Evolutionary conservation across 2,113 vertebrate genomes (phyloP).

Genomic region (Upupa epops): DNA sequence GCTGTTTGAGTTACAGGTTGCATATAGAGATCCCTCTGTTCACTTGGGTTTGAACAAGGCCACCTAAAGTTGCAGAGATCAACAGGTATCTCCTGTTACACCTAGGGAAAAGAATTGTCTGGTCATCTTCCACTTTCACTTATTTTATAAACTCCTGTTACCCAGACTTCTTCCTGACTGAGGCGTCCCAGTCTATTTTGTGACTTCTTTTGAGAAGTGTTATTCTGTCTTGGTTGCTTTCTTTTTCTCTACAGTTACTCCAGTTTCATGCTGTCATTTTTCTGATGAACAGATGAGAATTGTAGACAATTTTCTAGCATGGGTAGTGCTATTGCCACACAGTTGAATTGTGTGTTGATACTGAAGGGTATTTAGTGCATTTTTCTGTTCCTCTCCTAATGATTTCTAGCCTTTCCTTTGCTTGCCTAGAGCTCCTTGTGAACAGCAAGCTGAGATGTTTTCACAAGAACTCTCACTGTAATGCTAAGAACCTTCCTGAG

Average conservation of each 20-base stretch:
- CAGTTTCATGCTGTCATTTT: background rate
- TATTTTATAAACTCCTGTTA: background rate
- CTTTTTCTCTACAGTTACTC: background rate
- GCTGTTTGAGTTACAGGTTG: background rate
- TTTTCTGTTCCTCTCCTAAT: background rate
- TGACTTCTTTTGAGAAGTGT: background rate
- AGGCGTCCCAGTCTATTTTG: background rate
- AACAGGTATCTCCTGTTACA: background rate
- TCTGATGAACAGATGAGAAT: background rate
- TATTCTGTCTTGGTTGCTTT: background rate
- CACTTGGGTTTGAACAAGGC: background rate
- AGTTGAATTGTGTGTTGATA: background rate
- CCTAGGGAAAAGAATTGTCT: background rate
- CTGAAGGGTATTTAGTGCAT: background rate
- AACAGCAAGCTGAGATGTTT: background rate
- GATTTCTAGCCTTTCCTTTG: background rate
- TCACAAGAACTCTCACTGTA: background rate
- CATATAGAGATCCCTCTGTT: background rate
- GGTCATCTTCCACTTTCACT: background rate
- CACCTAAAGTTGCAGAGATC: background rate
- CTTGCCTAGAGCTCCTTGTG: background rate
- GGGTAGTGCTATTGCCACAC: background rate
- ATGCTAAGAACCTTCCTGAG: background rate
- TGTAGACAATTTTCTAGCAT: background rate
- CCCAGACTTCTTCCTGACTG: background rate